These are phyloP conservation scores for Sphaeramia orbicularis DNA, from an alignment of 2,797 vertebrate species.

Conservation along the genomic window DNA sequence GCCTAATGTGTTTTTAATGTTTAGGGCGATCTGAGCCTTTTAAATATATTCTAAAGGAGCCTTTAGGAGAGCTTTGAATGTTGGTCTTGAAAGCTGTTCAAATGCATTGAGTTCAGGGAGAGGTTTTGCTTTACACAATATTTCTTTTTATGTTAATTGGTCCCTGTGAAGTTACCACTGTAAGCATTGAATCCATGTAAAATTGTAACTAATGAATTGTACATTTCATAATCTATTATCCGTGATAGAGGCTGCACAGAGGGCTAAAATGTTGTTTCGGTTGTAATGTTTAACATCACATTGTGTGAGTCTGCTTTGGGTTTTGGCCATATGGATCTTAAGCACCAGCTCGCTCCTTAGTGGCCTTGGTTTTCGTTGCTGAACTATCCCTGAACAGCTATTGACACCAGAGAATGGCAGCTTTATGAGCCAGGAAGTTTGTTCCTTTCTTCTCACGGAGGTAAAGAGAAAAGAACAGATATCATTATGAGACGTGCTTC, in stretches of 20 bases:
- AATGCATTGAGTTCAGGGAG: conserved; percentile 32
- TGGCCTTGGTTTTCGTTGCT: conserved; percentile 31
- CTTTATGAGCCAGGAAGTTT: conserved; percentile 65
- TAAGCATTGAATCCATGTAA: conserved; percentile 22
- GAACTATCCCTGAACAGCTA: conserved; percentile 60
- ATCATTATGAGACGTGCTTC: conserved; percentile 78
- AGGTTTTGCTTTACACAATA: conserved; percentile 44
- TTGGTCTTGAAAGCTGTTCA: conserved; percentile 33
- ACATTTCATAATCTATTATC: conserved; percentile 19
- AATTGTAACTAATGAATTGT: conserved; percentile 19
- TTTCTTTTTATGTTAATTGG: conserved; percentile 65
- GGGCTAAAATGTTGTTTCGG: conserved; percentile 14
- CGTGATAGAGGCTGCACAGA: conserved; percentile 1
- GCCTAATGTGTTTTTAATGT: conserved; percentile 63
- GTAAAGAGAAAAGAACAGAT: conserved; percentile 72
- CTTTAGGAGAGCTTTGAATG: conserved; percentile 38
- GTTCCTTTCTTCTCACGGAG: conserved; percentile 68
- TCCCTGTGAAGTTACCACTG: conserved; percentile 55
- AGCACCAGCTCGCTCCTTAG: conserved; percentile 41
- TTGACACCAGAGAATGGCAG: conserved; percentile 58
- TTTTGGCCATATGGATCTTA: conserved; percentile 58
- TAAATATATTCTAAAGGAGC: conserved; percentile 33
- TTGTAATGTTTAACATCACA: conserved; percentile 47
- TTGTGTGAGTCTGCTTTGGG: conserved; percentile 29
- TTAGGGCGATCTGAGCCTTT: conserved; percentile 42